Conservation (phyloP, 1,140 invertebrate genomes). For the Diachasmimorpha longicaudata region DNA sequence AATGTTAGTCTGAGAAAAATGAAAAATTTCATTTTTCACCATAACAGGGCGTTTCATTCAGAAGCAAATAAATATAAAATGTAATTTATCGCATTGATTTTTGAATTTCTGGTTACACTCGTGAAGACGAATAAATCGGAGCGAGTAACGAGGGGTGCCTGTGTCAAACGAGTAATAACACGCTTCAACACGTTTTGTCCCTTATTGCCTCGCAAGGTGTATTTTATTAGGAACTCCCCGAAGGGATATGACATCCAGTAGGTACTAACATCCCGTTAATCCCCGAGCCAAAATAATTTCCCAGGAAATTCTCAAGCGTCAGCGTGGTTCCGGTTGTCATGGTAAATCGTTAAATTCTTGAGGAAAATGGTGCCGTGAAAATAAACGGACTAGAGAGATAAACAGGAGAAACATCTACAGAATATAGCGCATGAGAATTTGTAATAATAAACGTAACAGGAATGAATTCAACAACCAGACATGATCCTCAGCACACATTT, state of each 20-base stretch:
- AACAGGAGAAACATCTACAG: background rate
- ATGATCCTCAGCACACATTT: background rate
- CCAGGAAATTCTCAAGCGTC: conserved; percentile 29
- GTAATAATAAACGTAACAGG: background rate
- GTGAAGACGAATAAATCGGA: background rate
- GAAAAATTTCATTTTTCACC: too few species aligned
- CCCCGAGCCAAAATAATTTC: conserved; percentile 28
- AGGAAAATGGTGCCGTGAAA: background rate
- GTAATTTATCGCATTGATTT: background rate
- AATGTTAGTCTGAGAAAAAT: too few species aligned
- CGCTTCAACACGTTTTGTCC: background rate
- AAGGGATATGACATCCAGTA: conserved; percentile 4
- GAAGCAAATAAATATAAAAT: too few species aligned
- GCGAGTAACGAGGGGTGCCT: background rate
- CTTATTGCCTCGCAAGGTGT: background rate
- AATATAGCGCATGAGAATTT: background rate
- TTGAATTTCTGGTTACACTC: background rate
- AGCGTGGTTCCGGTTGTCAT: conserved; percentile 33
- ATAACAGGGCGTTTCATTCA: too few species aligned
- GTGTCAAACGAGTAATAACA: conserved; percentile 3
- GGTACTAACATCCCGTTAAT: conserved; percentile 24
- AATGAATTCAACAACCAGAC: background rate
- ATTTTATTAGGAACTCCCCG: background rate
- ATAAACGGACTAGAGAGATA: background rate
- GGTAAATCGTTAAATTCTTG: conserved; percentile 10